Base-by-base conservation (phyloP, 2,797 vertebrate genomes). In the Phalanger gymnotis region DNA sequence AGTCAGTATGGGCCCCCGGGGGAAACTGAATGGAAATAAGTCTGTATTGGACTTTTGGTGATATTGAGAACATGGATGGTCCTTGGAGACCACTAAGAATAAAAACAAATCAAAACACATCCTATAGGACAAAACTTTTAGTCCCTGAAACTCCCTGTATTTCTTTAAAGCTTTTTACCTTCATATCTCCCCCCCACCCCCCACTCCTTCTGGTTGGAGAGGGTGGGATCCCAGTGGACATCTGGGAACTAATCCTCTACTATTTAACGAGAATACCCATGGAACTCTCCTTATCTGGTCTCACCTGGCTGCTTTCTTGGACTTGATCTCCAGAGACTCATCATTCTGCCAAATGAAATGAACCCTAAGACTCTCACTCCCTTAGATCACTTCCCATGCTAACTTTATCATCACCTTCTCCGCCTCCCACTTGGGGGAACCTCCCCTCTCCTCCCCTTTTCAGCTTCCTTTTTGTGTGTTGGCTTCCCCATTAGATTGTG, bases 1-100 rank as follows among this genome's bases (percentile, higher is more conserved):
- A 52, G 2, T 47, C 31, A 51, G 5, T 54, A 3, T 51, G 54
- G 54, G 34, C 93, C 12, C 93, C 31, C 56, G 53, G 66, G 53
- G 66, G 54, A 94, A 95, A 92, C 57, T 27, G 87, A 93, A 92
- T 73, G n/a, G n/a, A 73, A n/a, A 73, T 53, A 53, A 87, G 90
- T 47, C 90, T 55, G 57, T 27, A 52, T 47, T 92, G 93, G 95
- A 93, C 58, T 92, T 94, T 94, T 53, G 95, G 31, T 52, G 51
- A 58, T 3, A 53, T 2, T 16, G 25, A 22, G 53, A 56, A n/a
- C 92, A 16, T 25, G 40, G 27, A 4, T 19, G 53, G 5, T 94
- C 58, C 58, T 61, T 61, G 58, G 12, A 61, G 58, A 61, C 34
- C 58, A 61, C 13, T 61, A 61, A 73, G 34, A 66, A 73, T 3